Conservation (phyloP, 2,888 invertebrate species). For the Baccha elongata region DNA sequence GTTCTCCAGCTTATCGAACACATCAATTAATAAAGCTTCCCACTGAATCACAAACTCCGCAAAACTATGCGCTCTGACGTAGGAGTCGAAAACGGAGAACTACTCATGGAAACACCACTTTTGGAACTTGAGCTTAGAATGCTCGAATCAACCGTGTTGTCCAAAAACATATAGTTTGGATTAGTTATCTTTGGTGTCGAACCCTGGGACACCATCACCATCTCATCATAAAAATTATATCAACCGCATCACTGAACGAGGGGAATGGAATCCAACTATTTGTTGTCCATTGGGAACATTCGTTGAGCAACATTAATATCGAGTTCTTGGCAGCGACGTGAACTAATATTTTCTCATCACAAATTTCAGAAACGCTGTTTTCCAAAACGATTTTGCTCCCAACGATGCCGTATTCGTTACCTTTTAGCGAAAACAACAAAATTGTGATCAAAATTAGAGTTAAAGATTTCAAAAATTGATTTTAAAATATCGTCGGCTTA, state of each 20-base stretch:
- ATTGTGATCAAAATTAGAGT: no score
- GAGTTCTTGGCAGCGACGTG: background rate
- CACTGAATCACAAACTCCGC: background rate
- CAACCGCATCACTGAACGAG: conserved; percentile 7
- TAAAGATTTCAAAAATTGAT: no score
- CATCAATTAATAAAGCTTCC: conserved; percentile 4
- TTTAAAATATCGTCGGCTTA: background rate
- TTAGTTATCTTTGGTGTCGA: background rate
- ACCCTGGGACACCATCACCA: no score
- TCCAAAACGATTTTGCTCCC: conserved; percentile 5
- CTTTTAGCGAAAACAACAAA: conserved; percentile 7
- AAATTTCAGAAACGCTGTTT: conserved; percentile 7
- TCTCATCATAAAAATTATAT: background rate
- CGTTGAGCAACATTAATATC: conserved; percentile 7
- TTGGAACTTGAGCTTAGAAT: conserved; percentile 10
- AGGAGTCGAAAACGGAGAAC: no score
- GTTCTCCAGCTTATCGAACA: background rate
- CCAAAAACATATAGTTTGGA: background rate
- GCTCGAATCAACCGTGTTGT: background rate
- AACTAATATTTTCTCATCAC: conserved; percentile 3
- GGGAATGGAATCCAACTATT: background rate
- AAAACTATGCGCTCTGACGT: background rate
- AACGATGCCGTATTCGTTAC: conserved; percentile 8
- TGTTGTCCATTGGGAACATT: conserved; percentile 7
- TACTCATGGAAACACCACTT: background rate